These are phyloP conservation scores for Heliornis fulica DNA, from an alignment of 2,113 vertebrate species.

Conservation along the genomic window DNA sequence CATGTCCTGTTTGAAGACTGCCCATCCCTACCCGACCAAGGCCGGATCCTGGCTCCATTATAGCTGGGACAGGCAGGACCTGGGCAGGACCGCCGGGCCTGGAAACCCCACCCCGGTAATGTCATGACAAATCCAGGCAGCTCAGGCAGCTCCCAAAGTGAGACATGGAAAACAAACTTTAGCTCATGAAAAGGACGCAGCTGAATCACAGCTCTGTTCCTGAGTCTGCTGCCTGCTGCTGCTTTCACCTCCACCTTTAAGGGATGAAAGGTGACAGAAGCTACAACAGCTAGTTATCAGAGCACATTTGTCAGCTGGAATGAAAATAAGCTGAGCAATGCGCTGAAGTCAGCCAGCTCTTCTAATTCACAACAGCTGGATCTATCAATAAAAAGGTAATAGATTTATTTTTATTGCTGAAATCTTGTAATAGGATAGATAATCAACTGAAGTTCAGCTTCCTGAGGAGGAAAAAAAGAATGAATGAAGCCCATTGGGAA, in stretches of 20 bases:
- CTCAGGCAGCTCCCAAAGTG: background rate
- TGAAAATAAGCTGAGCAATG: background rate
- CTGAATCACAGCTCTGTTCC: background rate
- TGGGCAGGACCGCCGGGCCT: background rate
- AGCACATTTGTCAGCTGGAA: background rate
- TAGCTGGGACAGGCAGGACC: slow-evolving; percentile 33
- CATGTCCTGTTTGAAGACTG: slow-evolving; percentile 71
- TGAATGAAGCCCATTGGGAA: background rate
- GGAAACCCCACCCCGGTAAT: slow-evolving; percentile 54
- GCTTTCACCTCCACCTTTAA: background rate
- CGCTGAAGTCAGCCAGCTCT: background rate
- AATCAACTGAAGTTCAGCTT: background rate
- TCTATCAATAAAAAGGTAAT: background rate
- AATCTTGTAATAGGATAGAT: background rate
- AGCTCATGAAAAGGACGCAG: background rate
- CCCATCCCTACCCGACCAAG: slow-evolving; percentile 55
- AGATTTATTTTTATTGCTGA: background rate
- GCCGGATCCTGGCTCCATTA: background rate
- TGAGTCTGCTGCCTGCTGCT: background rate
- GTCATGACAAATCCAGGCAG: slow-evolving; percentile 50
- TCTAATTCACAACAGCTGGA: background rate
- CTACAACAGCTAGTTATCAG: background rate
- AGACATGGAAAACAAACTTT: slow-evolving; percentile 26
- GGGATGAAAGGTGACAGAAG: background rate
- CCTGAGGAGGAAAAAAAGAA: background rate